Percentiles rank a stretch among this genome's conserved stretches.
Conservation (phyloP, 2,113 vertebrate genomes). For the Tenrec ecaudatus region DNA sequence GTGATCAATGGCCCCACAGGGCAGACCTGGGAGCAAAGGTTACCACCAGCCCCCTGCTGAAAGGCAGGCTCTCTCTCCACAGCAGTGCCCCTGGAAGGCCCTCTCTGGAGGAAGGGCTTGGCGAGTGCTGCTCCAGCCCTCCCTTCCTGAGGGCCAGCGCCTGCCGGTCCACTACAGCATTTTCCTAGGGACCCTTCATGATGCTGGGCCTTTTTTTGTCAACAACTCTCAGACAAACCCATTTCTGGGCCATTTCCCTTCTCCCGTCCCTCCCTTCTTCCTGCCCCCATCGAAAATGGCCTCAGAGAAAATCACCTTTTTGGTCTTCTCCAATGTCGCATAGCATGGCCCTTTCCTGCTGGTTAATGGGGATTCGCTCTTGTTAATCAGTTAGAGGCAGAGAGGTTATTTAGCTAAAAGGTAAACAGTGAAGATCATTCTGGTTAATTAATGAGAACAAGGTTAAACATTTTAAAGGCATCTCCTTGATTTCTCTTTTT, state of each 20-base stretch:
- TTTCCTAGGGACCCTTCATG: neutral
- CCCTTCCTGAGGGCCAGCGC: neutral
- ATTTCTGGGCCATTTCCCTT: neutral
- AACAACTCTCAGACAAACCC: rapidly evolving
- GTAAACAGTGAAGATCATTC: conserved; percentile 9
- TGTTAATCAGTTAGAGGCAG: conserved; percentile 35
- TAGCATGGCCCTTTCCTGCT: neutral
- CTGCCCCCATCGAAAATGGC: rapidly evolving
- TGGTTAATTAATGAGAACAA: conserved; percentile 64
- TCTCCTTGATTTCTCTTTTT: conserved; percentile 7
- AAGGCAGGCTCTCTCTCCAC: neutral
- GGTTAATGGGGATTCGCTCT: conserved; percentile 20
- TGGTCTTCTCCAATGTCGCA: neutral
- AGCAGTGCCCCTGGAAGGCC: neutral
- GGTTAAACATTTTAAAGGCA: conserved; percentile 49
- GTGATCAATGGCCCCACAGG: neutral
- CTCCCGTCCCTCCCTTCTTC: neutral
- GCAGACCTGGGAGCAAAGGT: neutral
- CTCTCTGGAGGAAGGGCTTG: neutral
- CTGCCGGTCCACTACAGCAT: too few relatives aligned
- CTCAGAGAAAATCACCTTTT: neutral
- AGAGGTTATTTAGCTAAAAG: conserved; percentile 61
- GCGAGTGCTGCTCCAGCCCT: neutral
- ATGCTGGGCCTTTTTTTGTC: neutral
- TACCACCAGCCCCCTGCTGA: neutral